A percentile compares a stretch with the other conserved stretches of the same genome.
These are phyloP conservation scores for Drosophila tripunctata DNA, from an alignment of 2,888 invertebrate species.

Conservation along the genomic window DNA sequence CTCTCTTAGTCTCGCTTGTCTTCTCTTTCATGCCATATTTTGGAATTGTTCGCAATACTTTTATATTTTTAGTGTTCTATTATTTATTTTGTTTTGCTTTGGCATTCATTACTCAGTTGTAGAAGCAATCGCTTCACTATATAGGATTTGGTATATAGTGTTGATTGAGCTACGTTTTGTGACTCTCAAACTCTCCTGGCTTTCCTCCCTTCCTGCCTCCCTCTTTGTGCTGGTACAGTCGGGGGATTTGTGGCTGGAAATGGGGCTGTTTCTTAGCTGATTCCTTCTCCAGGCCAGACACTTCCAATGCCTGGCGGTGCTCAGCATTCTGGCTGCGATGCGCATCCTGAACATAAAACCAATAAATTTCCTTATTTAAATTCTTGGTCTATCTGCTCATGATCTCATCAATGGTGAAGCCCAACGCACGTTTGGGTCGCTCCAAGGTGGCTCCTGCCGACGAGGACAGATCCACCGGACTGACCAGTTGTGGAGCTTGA, in stretches of 20 bases:
- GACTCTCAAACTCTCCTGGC: constrained; percentile 36
- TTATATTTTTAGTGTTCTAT: constrained; percentile 20
- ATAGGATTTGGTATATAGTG: constrained; percentile 48
- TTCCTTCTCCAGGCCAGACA: constrained; percentile 60
- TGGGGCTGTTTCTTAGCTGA: constrained; percentile 25
- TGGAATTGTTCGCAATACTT: constrained; percentile 68
- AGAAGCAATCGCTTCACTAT: constrained; percentile 43
- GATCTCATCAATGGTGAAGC: constrained; percentile 95
- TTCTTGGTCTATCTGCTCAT: constrained; percentile 89
- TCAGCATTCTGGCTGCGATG: constrained; percentile 21
- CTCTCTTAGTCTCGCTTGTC: neutral
- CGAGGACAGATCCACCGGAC: constrained; percentile 86
- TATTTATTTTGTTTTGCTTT: constrained; percentile 62
- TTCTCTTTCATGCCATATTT: constrained; percentile 37
- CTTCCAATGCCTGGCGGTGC: constrained; percentile 75
- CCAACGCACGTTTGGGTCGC: constrained; percentile 86
- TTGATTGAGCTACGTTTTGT: constrained; percentile 53
- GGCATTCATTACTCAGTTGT: constrained; percentile 64
- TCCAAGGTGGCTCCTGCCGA: constrained; percentile 78
- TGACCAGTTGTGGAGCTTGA: constrained; percentile 44
- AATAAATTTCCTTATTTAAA: constrained; percentile 20
- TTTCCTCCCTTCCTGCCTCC: neutral
- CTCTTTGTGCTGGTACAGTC: too few species aligned
- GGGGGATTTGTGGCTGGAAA: constrained; percentile 1
- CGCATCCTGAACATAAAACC: constrained; percentile 53